Base-by-base conservation (phyloP, 2,888 invertebrate genomes). In the Belgica antarctica region DNA sequence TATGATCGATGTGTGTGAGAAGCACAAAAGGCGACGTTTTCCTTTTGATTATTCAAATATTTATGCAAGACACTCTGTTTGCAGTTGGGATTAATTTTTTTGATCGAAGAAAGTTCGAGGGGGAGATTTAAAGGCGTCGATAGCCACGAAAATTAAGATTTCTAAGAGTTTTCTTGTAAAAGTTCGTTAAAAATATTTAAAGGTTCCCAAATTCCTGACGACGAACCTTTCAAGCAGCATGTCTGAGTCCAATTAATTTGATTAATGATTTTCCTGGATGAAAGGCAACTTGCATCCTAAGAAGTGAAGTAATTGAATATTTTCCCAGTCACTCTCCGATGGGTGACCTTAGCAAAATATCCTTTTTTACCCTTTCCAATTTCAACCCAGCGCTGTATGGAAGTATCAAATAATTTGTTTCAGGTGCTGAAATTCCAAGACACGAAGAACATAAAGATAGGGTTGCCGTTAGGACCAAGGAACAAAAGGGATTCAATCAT, bases 1-100 rank as follows among this genome's bases (percentile, higher is more conserved):
- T 57, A 70, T 70, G 70, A 70, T 70, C 70, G 70, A 70, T 70
- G 70, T 52, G 47, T 31, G 61, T 36, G 34, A 47, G 70, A 15
- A 41, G 61, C 25, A 57, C 12, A 57, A 28, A 65, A 25, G 52
- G 31, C 28, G 47, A 57, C 65, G 36, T 41, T 63, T n/a, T n/a
- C 63, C 24, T 4, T 10, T 17, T 15, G 25, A 68, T 17, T 68
- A 68, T 68, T 68, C 68, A 68, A 68, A 68, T 68, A 68, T 68
- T 68, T 68, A 59, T 59, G 57, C 12, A 28, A 27, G 12, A n/a
- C 4, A 4, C 8, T 65, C 17, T 68, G 68, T 68, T 15, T 68
- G 31, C 68, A 12, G 24, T 68, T 24, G 25, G 28, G 68, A 68
- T 68, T 68, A 28, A 2, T n/a, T n/a, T n/a, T 27, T 63, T 22